Conservation (phyloP, 2,888 invertebrate species). For the Dolomedes plantarius region DNA sequence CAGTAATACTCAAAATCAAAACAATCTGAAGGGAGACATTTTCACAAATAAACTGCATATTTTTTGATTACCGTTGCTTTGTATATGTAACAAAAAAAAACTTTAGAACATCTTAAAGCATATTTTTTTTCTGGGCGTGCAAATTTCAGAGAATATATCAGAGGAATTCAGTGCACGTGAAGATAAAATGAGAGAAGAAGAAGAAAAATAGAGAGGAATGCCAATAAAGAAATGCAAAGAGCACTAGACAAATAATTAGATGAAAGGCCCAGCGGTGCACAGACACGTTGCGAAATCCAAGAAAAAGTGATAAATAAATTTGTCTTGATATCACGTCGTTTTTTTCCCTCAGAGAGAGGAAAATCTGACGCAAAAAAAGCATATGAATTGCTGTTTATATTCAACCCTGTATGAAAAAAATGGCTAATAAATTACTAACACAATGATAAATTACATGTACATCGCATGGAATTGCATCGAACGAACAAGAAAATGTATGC, state of each 20-base stretch:
- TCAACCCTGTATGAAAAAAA: constrained; percentile 70
- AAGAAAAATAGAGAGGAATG: constrained; percentile 29
- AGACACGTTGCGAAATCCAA: constrained; percentile 54
- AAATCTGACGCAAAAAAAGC: constrained; percentile 58
- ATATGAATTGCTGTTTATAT: constrained; percentile 62
- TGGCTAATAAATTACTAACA: constrained; percentile 72
- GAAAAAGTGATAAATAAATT: constrained; percentile 62
- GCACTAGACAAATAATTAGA: constrained; percentile 57
- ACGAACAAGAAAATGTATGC: constrained; percentile 60
- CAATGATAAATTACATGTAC: constrained; percentile 72
- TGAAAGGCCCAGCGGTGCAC: constrained; percentile 46
- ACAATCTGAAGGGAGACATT: neutral
- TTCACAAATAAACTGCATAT: neutral
- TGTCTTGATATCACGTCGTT: constrained; percentile 48
- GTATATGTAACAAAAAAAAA: neutral
- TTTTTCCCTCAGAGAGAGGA: constrained; percentile 23
- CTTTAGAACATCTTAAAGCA: neutral
- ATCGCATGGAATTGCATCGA: constrained; percentile 64
- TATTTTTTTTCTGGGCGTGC: neutral
- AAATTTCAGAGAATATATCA: constrained; percentile 17
- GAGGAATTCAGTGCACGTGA: constrained; percentile 30
- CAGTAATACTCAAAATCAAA: neutral
- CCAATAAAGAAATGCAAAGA: constrained; percentile 42
- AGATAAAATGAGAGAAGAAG: constrained; percentile 18
- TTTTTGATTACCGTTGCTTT: neutral